These are phyloP conservation scores for Actias luna DNA, from an alignment of 2,888 invertebrate species.

Conservation along the genomic window DNA sequence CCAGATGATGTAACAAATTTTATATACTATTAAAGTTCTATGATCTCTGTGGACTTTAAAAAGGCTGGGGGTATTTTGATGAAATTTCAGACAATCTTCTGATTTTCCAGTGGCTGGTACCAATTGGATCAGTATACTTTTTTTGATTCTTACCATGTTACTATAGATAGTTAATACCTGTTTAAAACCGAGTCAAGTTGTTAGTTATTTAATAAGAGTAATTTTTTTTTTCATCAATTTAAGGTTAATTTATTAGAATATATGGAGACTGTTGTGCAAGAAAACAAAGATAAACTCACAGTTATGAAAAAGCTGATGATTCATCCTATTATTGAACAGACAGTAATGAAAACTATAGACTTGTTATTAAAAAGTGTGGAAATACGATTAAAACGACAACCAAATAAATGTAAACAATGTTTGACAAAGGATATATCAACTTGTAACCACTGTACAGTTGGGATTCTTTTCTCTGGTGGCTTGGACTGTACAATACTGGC, in stretches of 20 bases:
- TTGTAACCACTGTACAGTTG: slow-evolving; percentile 86
- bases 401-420: slow-evolving; percentile 84
- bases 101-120: too few relatives aligned
- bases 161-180: too few relatives aligned
- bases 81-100: too few relatives aligned
- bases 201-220: slow-evolving; percentile 26
- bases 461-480: slow-evolving; percentile 97
- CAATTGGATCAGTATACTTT: too few relatives aligned
- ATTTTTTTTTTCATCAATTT: slow-evolving; percentile 28
- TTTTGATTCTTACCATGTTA: too few relatives aligned
- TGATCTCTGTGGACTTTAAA: too few relatives aligned
- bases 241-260: slow-evolving; percentile 52
- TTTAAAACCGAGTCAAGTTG: slow-evolving; percentile 14
- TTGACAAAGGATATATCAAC: slow-evolving; percentile 39
- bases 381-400: slow-evolving; percentile 82
- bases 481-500: slow-evolving; percentile 97
- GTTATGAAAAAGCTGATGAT: slow-evolving; percentile 66
- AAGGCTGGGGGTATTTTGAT: too few relatives aligned
- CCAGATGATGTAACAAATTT: too few relatives aligned
- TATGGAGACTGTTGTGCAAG: slow-evolving; percentile 45
- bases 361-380: slow-evolving; percentile 82
- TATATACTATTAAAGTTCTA: too few relatives aligned
- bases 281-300: slow-evolving; percentile 44
- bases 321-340: slow-evolving; percentile 54
- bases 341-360: slow-evolving; percentile 68